Conservation (phyloP, 2,113 vertebrate species). For the Orientallactaga bullata region DNA sequence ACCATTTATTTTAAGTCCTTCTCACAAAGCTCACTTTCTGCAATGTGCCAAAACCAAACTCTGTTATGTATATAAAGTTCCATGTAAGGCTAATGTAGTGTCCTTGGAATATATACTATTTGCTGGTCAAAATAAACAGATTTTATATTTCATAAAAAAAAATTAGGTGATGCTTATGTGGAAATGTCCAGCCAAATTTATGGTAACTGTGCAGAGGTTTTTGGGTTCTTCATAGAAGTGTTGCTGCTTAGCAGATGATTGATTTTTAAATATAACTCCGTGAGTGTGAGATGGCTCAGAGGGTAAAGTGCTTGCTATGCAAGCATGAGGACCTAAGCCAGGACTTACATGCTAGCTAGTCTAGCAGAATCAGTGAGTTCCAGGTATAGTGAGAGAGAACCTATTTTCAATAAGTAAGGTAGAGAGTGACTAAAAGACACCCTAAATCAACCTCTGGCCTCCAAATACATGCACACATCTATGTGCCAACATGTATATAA, state of each 20-base stretch:
- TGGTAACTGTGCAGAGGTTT: not conserved
- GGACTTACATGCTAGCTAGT: too few species aligned
- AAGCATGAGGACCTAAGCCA: too few species aligned
- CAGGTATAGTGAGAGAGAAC: too few species aligned
- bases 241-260: not conserved
- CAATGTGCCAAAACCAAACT: not conserved
- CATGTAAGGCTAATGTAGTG: not conserved
- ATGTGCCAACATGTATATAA: too few species aligned
- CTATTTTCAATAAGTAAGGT: too few species aligned
- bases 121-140: not conserved
- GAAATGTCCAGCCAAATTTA: not conserved
- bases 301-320: too few species aligned
- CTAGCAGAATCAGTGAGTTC: too few species aligned
- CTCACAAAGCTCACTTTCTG: not conserved
- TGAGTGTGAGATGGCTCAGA: too few species aligned
- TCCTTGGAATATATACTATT: not conserved
- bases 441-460: too few species aligned
- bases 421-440: too few species aligned
- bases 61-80: not conserved
- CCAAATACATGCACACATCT: too few species aligned
- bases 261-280: not conserved
- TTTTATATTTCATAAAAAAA: slow-evolving; percentile 38
- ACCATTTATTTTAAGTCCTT: not conserved
- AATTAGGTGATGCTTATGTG: not conserved
- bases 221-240: not conserved